Evolutionary conservation across 1,140 invertebrate genomes (phyloP), one percentile per base, ranked within the genome.

Genomic region (Rhizoglyphus robini): DNA sequence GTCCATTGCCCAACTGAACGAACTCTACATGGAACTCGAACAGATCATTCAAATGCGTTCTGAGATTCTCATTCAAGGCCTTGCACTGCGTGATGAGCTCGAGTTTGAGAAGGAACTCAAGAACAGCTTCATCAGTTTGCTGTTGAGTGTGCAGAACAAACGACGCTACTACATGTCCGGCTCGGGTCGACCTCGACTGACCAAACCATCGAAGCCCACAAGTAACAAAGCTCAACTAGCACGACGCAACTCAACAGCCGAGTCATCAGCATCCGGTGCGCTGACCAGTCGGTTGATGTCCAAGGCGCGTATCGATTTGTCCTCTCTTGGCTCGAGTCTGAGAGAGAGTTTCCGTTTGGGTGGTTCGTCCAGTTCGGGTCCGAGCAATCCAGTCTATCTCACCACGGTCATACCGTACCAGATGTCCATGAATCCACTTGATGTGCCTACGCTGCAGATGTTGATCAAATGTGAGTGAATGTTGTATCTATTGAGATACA

Each of bases 41-140:
- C 82, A 88, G 2, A 82, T 95, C 65, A 93, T 96, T 70, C 84
- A 89, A 69, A 88, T 94, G 72, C 84, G 94, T 73, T 96, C 91
- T 30, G 93, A 96, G 80, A 92, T 89, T 2, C 80, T 97, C 11
- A 93, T 96, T 69, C 83, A 87, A 15, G 88, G 93, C 76, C 67
- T 77, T 69, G 91, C 95, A 2, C 80, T 94, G 13, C 80, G 95
- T 54, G 96, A 99, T 76, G 96, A 99, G 76, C 77, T 94, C 38
- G 95, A 99, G 76, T 99, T 90, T 76, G 95, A 99, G 75, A 99
- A 99, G 77, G 96, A 99, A 79, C 77, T 97, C 71, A 98, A 98
- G 77, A 99, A 99, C 76, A 92, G 92, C 63, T 99, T 99, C 78
- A 99, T 99, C 70, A 97, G 94, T 0, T 78, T 98, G 65, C 80